Percentiles rank a stretch among this genome's conserved stretches.
phyloP scores from a whole-genome alignment of 1,140 invertebrate genomes.

The Drosophila azteca region DNA sequence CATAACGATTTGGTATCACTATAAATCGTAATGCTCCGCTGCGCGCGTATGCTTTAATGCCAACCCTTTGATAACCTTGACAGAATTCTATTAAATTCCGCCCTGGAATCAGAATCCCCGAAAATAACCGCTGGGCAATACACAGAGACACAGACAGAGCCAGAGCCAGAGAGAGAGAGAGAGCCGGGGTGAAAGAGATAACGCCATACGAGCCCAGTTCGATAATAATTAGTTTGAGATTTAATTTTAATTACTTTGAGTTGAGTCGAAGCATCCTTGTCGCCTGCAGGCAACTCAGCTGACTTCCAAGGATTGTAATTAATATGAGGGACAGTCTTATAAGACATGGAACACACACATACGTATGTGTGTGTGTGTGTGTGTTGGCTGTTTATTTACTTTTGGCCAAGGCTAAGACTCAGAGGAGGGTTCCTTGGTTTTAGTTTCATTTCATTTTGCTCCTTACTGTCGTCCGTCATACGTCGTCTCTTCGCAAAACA shows the following conservation, averaged over 20 bases:
- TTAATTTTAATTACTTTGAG: slow-evolving; percentile 81
- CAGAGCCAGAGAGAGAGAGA: slow-evolving; percentile 19
- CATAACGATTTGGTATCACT: neutral
- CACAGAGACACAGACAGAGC: slow-evolving; percentile 12
- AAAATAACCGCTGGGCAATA: slow-evolving; percentile 60
- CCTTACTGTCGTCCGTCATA: neutral
- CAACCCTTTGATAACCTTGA: slow-evolving; percentile 63
- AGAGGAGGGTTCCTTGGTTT: slow-evolving; percentile 60
- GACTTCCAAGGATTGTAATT: slow-evolving; percentile 75
- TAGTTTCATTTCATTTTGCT: slow-evolving; percentile 72
- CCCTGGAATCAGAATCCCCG: slow-evolving; percentile 5
- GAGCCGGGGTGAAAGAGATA: slow-evolving; percentile 18
- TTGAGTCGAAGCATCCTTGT: slow-evolving; percentile 36
- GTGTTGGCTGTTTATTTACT: slow-evolving; percentile 72
- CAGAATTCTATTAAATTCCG: slow-evolving; percentile 44
- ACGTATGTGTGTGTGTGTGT: no score
- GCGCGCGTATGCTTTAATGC: slow-evolving; percentile 42
- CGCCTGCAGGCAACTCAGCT: slow-evolving; percentile 57
- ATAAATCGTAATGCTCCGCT: slow-evolving; percentile 1
- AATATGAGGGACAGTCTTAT: slow-evolving; percentile 55
- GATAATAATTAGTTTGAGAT: slow-evolving; percentile 82
- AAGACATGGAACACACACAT: slow-evolving; percentile 16
- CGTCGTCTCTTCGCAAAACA: slow-evolving; percentile 40
- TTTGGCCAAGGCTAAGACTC: slow-evolving; percentile 37
- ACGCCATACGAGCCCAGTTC: slow-evolving; percentile 50